Evolutionary conservation across 2,888 invertebrate species (phyloP).

Genomic region (Eubasilissa splendida): DNA sequence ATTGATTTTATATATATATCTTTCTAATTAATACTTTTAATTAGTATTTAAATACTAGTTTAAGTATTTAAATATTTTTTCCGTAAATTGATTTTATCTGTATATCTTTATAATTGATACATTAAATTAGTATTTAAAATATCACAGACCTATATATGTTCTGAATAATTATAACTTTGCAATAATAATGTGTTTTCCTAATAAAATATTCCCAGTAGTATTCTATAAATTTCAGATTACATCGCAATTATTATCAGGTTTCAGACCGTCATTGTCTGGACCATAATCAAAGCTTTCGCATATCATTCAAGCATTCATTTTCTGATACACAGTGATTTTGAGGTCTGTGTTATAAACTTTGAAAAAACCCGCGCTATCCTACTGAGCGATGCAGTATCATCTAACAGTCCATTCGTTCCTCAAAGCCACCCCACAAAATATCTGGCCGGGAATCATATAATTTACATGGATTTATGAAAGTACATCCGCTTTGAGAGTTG

Average conservation of each 20-base stretch:
- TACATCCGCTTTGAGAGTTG: constrained; percentile 49
- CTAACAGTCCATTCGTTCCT: constrained; percentile 1
- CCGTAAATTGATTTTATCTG: too few species aligned
- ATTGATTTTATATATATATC: too few species aligned
- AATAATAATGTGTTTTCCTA: too few species aligned
- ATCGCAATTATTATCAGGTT: background rate
- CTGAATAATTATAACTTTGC: too few species aligned
- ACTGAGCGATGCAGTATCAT: constrained; percentile 12
- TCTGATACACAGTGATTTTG: background rate
- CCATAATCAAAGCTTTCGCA: background rate
- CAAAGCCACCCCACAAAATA: constrained; percentile 19
- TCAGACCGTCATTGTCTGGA: background rate
- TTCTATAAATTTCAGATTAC: too few species aligned
- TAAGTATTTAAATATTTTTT: too few species aligned
- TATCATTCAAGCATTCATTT: background rate
- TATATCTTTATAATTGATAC: too few species aligned
- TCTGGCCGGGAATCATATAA: constrained; percentile 50
- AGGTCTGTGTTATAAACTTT: constrained; percentile 28
- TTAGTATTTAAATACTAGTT: too few species aligned
- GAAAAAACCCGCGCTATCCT: background rate
- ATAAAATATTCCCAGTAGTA: too few species aligned
- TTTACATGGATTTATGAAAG: constrained; percentile 56
- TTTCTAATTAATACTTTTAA: too few species aligned
- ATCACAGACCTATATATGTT: too few species aligned
- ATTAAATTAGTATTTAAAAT: too few species aligned